Conservation (phyloP, 2,797 vertebrate genomes). For the Tarsius wallacei region DNA sequence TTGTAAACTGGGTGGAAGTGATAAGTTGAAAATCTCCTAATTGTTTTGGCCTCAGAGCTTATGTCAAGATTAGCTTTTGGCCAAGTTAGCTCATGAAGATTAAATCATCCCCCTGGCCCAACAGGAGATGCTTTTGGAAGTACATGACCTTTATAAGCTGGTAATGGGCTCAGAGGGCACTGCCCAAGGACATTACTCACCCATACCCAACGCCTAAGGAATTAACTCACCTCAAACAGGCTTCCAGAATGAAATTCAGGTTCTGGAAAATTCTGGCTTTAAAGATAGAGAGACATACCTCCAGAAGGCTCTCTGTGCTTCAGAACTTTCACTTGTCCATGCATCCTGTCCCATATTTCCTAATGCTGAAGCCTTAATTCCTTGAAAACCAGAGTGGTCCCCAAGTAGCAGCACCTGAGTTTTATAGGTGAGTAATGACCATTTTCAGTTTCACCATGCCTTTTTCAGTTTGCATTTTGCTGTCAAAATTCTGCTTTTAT, state of each 20-base stretch:
- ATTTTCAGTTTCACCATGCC: background rate
- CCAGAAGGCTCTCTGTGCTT: background rate
- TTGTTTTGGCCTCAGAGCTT: background rate
- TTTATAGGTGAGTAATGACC: background rate
- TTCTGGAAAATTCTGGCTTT: background rate
- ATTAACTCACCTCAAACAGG: background rate
- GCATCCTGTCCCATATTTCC: background rate
- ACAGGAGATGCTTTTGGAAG: background rate
- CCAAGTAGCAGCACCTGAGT: background rate
- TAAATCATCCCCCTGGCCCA: background rate
- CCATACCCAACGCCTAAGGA: background rate
- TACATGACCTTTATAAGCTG: background rate
- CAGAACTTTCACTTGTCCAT: background rate
- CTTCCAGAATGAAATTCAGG: slow-evolving; percentile 52
- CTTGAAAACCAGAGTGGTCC: background rate
- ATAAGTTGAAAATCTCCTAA: slow-evolving; percentile 34
- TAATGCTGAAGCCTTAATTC: background rate
- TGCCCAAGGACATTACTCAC: background rate
- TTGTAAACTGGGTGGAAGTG: background rate
- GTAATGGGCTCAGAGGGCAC: background rate
- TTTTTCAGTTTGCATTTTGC: background rate
- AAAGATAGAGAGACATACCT: background rate
- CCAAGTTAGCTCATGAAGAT: background rate
- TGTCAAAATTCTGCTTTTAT: background rate
- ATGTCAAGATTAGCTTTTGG: background rate